phyloP scores from a whole-genome alignment of 2,113 vertebrate genomes.

The Erinaceus europaeus region DNA sequence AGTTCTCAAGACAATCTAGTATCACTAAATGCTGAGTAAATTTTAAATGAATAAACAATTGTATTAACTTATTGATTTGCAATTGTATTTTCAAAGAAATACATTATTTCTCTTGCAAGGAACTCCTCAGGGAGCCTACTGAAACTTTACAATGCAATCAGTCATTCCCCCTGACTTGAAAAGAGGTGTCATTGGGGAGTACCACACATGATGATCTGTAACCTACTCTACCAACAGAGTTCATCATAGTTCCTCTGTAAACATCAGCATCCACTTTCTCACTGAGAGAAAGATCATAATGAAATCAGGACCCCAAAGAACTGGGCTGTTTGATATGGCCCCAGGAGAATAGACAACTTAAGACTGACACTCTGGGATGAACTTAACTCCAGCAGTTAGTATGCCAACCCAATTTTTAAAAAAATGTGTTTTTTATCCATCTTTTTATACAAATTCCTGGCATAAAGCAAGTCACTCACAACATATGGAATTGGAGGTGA shows the following conservation, averaged over 20 bases:
- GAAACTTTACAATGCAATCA: not conserved
- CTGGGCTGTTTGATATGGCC: too few relatives aligned
- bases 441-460: too few relatives aligned
- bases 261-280: not conserved
- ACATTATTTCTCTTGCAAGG: not conserved
- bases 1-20: not conserved
- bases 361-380: too few relatives aligned
- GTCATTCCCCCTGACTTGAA: not conserved
- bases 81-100: slow-evolving; percentile 16
- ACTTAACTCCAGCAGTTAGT: too few relatives aligned
- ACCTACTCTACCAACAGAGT: not conserved
- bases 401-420: too few relatives aligned
- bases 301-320: too few relatives aligned
- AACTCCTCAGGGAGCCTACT: not conserved
- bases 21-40: not conserved
- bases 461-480: too few relatives aligned
- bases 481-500: too few relatives aligned
- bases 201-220: not conserved
- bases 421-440: too few relatives aligned
- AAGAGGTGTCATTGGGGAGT: not conserved
- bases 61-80: not conserved
- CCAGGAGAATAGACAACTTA: too few relatives aligned
- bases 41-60: not conserved
- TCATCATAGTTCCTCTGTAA: not conserved
- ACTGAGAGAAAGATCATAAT: not conserved